These are phyloP conservation scores for Dryobates pubescens DNA, from an alignment of 2,797 vertebrate species.

Conservation along the genomic window DNA sequence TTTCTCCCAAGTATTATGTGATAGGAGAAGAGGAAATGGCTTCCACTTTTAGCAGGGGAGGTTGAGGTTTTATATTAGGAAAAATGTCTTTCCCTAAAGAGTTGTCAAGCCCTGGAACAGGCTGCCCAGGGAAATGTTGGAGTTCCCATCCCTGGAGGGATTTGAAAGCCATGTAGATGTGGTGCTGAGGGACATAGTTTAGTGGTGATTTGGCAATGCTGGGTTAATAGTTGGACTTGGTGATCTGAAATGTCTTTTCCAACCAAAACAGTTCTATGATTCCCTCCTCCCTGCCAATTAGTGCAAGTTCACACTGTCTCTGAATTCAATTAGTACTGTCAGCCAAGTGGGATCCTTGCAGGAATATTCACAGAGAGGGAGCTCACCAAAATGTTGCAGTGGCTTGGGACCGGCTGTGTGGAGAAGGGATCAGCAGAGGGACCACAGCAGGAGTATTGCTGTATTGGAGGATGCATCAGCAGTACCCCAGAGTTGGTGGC, in stretches of 20 bases:
- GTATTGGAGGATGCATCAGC: accelerated
- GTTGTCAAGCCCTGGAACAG: background rate
- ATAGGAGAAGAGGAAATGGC: background rate
- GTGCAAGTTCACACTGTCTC: accelerated
- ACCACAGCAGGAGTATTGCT: background rate
- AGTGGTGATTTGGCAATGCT: background rate
- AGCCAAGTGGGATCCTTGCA: background rate
- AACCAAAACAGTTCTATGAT: background rate
- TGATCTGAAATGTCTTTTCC: background rate
- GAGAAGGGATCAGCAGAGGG: background rate
- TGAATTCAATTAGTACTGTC: background rate
- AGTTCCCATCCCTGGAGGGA: background rate
- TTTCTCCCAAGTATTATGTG: too few relatives aligned
- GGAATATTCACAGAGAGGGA: background rate
- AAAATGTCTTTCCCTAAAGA: too few relatives aligned
- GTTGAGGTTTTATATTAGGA: background rate
- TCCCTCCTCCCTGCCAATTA: background rate
- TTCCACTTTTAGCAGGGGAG: background rate
- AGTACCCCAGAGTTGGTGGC: background rate
- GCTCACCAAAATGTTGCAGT: background rate
- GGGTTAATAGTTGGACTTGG: background rate
- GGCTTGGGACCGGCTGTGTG: accelerated
- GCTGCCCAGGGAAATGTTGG: background rate
- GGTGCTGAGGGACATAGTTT: background rate
- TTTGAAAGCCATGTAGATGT: background rate